phyloP scores from a whole-genome alignment of 2,797 vertebrate species.

The Atherinosoma microstoma region DNA sequence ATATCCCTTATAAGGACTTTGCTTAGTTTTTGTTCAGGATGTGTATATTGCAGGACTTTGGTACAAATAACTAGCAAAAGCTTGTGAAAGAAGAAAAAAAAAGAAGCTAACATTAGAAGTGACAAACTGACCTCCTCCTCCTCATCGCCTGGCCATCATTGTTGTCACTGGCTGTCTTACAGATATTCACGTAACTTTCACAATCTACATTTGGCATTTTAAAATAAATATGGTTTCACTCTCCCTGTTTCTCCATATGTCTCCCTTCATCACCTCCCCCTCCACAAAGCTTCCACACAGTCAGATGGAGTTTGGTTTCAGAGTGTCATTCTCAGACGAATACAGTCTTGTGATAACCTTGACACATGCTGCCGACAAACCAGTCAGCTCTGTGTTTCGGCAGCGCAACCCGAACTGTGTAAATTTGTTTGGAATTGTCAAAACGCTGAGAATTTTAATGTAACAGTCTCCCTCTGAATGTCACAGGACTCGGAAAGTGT shows the following conservation, averaged over 20 bases:
- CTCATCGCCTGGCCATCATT: neutral
- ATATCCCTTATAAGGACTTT: constrained; percentile 65
- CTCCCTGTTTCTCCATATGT: constrained; percentile 11
- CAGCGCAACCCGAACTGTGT: constrained; percentile 37
- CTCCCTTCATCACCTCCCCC: constrained; percentile 4
- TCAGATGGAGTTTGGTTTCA: constrained; percentile 62
- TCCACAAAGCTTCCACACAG: constrained; percentile 23
- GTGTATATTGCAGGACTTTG: constrained; percentile 44
- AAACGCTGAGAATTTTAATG: constrained; percentile 72
- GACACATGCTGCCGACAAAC: constrained; percentile 62
- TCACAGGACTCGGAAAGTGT: constrained; percentile 72
- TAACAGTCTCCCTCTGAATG: constrained; percentile 61
- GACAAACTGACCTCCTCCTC: constrained; percentile 18
- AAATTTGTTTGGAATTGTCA: constrained; percentile 81
- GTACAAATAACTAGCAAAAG: constrained; percentile 36
- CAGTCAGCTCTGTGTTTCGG: constrained; percentile 44
- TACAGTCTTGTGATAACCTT: constrained; percentile 71
- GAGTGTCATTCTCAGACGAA: constrained; percentile 62
- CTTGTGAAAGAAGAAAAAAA: constrained; percentile 1
- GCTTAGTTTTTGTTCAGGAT: constrained; percentile 36
- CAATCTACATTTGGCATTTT: constrained; percentile 36
- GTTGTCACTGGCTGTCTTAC: constrained; percentile 14
- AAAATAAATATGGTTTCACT: constrained; percentile 54
- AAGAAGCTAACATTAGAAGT: neutral
- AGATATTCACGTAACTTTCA: constrained; percentile 30